Evolutionary conservation across 2,888 invertebrate genomes (phyloP), one percentile per base, ranked within the genome.

Genomic region (Diarsia mendica): DNA sequence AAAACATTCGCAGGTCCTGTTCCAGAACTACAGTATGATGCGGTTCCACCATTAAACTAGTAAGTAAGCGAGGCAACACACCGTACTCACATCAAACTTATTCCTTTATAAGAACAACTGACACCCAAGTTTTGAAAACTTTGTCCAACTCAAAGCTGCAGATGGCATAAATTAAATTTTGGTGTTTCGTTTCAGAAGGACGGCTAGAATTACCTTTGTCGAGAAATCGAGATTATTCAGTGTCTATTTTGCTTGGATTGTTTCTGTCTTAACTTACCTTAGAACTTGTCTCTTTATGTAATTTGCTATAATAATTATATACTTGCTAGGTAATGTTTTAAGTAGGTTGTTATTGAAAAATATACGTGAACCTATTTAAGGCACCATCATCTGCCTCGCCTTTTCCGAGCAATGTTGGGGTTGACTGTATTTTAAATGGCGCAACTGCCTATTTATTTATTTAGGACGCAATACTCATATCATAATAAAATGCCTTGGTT

Each of bases 121-220:
- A 91, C 91, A 90, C 89, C 82, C 73, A 88, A 91, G 87, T 92
- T 89, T 67, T 51, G 46, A 77, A 80, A 88, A 92, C 89, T 90
- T 91, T 78, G 72, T 75, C 84, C 77, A 78, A 88, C 86, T 78
- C 82, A 77, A 79, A 85, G 83, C 85, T 88, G 85, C 87, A 89
- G 88, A 88, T 89, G 88, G 88, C 85, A 89, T 86, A 89, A 91
- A 91, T 92, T 91, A 88, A 91, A 90, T 91, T 89, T 88, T 73
- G 86, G 80, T 85, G 67, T 84, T 83, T 82, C 84, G 72, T 84
- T 78, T 81, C 80, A 64, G 63, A 74, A 82, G 33, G 73, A 79
- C 61, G 72, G 66, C 60, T 71, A 71, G 60, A 65, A 80, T 77
- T 87, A 78, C 78, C 78, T 84, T 82, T 81, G 80, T 82, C 46